Evolutionary conservation across 2,888 invertebrate genomes (phyloP), one percentile per base, ranked within the genome.

Genomic region (Cerastis leucographa): DNA sequence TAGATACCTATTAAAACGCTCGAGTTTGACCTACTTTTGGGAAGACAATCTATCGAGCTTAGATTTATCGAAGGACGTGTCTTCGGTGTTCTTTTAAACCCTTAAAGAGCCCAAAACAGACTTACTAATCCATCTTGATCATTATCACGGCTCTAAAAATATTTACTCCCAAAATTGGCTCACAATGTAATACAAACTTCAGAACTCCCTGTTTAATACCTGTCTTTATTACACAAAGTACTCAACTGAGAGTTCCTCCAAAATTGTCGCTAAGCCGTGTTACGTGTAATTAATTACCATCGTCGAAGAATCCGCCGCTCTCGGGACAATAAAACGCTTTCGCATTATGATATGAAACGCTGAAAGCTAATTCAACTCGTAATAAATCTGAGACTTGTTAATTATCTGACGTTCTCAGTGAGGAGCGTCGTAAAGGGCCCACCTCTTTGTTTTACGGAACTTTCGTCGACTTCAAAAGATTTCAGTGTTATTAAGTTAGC

Each of bases 381-480:
- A 93, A 95, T 95, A 95, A 96, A 95, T 95, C 90, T 80, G 91
- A 92, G 94, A 94, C 93, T 95, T 95, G 94, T 95, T 95, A 95
- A 96, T 95, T 94, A 94, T 93, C 90, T 91, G 90, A 88, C 90
- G 89, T 91, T 89, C 87, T 90, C 80, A 74, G 76, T 67, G 72
- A 81, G 74, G 79, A 70, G 91, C 92, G 90, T 93, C 93, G 92
- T 94, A 93, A 95, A 94, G 91, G 90, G 89, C 85, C 89, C 89
- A 79, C 82, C 85, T 90, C 91, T 93, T 95, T 94, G 93, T 94
- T 94, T 92, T 90, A 89, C 87, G 85, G 85, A 90, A 91, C 89
- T 92, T 91, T 90, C 85, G 90, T 81, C 85, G 84, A 93, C 93
- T 94, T 94, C 93, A 93, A 95, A 94, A 93, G 91, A 91, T 76